Percentiles rank a stretch among this genome's conserved stretches.
phyloP scores from a whole-genome alignment of 2,888 invertebrate genomes.

The Horisme vitalbata region DNA sequence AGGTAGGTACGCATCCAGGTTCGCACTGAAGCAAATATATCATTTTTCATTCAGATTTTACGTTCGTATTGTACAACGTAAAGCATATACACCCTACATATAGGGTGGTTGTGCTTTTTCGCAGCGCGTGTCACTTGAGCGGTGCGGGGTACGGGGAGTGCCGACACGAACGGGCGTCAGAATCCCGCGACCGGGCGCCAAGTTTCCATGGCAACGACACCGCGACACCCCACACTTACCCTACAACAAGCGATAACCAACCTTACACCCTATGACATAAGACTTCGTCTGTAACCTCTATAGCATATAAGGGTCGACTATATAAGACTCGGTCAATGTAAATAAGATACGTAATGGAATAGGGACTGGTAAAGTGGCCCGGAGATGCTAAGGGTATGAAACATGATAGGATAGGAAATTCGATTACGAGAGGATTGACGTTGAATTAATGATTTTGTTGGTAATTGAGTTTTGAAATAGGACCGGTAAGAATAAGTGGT shows the following conservation, averaged over 20 bases:
- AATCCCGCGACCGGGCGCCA: slow-evolving; percentile 84
- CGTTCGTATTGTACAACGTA: neutral
- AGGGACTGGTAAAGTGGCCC: slow-evolving; percentile 81
- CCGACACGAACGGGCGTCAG: slow-evolving; percentile 83
- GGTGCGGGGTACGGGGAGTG: slow-evolving; percentile 78
- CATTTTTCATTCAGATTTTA: no score
- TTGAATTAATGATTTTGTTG: slow-evolving; percentile 36
- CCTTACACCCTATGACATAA: slow-evolving; percentile 57
- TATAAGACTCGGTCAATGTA: slow-evolving; percentile 82
- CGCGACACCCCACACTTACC: slow-evolving; percentile 59
- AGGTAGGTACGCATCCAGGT: no score
- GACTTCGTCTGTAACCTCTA: slow-evolving; percentile 33
- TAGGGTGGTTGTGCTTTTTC: slow-evolving; percentile 81
- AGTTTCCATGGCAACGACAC: slow-evolving; percentile 84
- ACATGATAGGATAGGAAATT: slow-evolving; percentile 75
- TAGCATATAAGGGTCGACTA: slow-evolving; percentile 73
- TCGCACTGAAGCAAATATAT: no score
- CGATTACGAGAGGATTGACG: slow-evolving; percentile 61
- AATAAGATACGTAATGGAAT: slow-evolving; percentile 80
- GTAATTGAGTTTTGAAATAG: slow-evolving; percentile 25
- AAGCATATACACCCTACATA: slow-evolving; percentile 42
- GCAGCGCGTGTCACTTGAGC: slow-evolving; percentile 80
- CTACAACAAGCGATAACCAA: slow-evolving; percentile 48
- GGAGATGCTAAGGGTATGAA: slow-evolving; percentile 69
- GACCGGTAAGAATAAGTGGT: slow-evolving; percentile 17